A percentile compares a stretch with the other conserved stretches of the same genome.
These are phyloP conservation scores for Anneissia japonica DNA, from an alignment of 35 echinoderm and acorn worm genomes.

Conservation along the genomic window DNA sequence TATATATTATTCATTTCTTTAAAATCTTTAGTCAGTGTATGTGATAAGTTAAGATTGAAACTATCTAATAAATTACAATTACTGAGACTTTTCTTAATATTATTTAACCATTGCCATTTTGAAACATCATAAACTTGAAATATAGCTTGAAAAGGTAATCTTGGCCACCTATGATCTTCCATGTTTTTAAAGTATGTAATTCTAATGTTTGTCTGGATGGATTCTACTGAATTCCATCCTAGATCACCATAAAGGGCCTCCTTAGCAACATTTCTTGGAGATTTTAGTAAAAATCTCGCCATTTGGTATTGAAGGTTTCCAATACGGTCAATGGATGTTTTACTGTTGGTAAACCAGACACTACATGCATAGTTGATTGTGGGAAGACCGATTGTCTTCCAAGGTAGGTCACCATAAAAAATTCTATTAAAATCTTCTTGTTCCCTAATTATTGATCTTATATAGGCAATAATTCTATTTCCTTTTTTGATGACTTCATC, in stretches of 20 bases:
- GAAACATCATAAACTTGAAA: no score
- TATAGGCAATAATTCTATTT: background rate
- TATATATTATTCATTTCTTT: no score
- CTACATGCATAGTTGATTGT: background rate
- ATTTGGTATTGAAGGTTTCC: background rate
- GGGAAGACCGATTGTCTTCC: background rate
- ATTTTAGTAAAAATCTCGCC: background rate
- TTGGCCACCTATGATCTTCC: no score
- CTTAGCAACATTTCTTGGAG: background rate
- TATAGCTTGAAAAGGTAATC: no score
- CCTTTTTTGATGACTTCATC: background rate
- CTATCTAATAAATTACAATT: no score
- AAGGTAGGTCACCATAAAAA: background rate
- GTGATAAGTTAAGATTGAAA: no score
- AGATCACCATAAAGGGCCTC: background rate
- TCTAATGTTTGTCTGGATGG: background rate
- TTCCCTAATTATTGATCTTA: background rate
- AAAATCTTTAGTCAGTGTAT: no score
- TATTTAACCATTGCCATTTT: no score
- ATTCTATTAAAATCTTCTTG: constrained; percentile 11
- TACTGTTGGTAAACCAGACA: background rate
- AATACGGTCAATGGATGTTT: background rate
- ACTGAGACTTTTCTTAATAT: no score
- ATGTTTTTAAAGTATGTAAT: background rate
- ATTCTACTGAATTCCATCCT: background rate